Base-by-base conservation (phyloP, 2,113 vertebrate species). In the Neodontobutis hainanensis region DNA sequence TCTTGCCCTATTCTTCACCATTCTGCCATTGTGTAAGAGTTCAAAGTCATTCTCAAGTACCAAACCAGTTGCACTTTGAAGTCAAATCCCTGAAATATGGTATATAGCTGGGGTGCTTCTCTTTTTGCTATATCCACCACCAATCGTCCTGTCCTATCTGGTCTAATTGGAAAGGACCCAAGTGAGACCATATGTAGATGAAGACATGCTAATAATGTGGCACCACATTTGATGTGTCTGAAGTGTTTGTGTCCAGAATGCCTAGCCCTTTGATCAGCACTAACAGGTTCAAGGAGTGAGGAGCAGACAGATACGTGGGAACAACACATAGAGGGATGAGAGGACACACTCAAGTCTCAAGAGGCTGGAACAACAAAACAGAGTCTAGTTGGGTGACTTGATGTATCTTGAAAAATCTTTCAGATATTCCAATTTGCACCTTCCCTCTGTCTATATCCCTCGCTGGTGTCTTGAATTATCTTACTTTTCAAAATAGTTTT, bases 211-310 rank as follows among this genome's bases (percentile, higher is more conserved):
- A 86, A 90, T 92, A 87, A 83, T 35, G 32, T 65, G 68, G 65
- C 60, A 56, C 42, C 65, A 62, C 82, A 89, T 91, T 87, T 91
- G 90, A 93, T 90, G 86, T 85, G 80, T 75, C 83, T 83, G 72
- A 82, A 91, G 89, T 87, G 88, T 86, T 86, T 88, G 85, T 68
- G 85, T 76, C 62, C 66, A 61, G 60, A 11, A 59, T 71, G 49
- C 57, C 61, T 14, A 56, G 63, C 51, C 64, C 88, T 93, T 93
- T 92, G 91, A 92, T 93, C 87, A 84, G 73, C 9, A 73, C 70
- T 80, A 68, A 85, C 53, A 58, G 82, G 85, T 75, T 85, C 61
- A 83, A 86, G 83, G 78, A 78, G 83, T 7, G 4, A 7, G 16
- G 40, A 77, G 72, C 78, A 85, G 78, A 77, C 65, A 60, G 52